phyloP scores from a whole-genome alignment of 2,888 invertebrate genomes.

The Stegophylla sp. region DNA sequence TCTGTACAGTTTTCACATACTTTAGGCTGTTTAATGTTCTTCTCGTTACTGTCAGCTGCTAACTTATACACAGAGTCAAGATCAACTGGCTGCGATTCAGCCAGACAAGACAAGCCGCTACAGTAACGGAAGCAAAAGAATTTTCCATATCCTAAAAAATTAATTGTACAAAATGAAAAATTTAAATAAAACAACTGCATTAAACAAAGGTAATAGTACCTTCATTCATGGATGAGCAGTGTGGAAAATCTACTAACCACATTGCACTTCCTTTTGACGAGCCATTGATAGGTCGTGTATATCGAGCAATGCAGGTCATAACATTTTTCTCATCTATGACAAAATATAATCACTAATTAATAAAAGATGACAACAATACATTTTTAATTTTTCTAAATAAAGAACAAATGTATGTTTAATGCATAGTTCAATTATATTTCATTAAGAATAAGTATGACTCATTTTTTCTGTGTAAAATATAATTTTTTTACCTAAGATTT shows the following conservation, averaged over 20 bases:
- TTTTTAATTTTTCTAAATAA: too few relatives aligned
- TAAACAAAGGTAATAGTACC: slow-evolving; percentile 9
- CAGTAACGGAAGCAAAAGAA: slow-evolving; percentile 76
- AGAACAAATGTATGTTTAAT: too few relatives aligned
- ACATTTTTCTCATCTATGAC: slow-evolving; percentile 66
- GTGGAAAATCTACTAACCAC: slow-evolving; percentile 73
- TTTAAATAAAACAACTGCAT: neutral
- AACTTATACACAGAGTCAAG: slow-evolving; percentile 62
- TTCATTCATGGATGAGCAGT: slow-evolving; percentile 66
- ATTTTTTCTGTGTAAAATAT: too few relatives aligned
- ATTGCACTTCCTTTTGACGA: slow-evolving; percentile 69
- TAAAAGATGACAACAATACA: too few relatives aligned
- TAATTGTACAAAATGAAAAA: neutral
- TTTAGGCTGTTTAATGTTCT: slow-evolving; percentile 43
- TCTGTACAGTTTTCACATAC: slow-evolving; percentile 45
- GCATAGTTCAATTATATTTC: too few relatives aligned
- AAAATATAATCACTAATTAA: too few relatives aligned
- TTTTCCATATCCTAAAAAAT: slow-evolving; percentile 71
- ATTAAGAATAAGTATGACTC: too few relatives aligned
- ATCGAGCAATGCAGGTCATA: slow-evolving; percentile 65
- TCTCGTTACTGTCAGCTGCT: slow-evolving; percentile 60
- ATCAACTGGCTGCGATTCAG: slow-evolving; percentile 72
- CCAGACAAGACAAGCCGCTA: slow-evolving; percentile 73
- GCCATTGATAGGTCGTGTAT: slow-evolving; percentile 62
- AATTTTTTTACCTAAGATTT: too few relatives aligned